Evolutionary conservation across 1,140 invertebrate genomes (phyloP), one percentile per base, ranked within the genome.

Genomic region (Laupala kohalensis): DNA sequence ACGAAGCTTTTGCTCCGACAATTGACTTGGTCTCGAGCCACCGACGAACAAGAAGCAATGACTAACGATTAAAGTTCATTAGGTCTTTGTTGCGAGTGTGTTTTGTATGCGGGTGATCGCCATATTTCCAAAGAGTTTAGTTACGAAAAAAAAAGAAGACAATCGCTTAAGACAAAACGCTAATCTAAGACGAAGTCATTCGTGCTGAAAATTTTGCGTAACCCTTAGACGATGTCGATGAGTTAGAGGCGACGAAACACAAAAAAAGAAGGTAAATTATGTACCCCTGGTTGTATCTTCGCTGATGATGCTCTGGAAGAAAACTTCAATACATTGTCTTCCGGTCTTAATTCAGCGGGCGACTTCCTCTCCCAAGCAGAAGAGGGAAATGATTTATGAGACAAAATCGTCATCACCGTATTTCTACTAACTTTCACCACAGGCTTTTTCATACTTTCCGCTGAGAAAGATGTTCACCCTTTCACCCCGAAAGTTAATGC

Each of bases 11-110:
- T 19, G 37, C 37, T 9, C 37, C 9, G 9, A 53, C 37, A 53
- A 53, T 53, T 53, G 37, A 53, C 37, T 53, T 19, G 37, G 37
- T 53, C 37, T 1, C 37, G 1, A n/a, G n/a, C n/a, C n/a, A n/a
- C n/a, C 13, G 25, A 65, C 13, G 25, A 65, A 65, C n/a, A 65
- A 65, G n/a, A 65, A 65, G 5, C 12, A 68, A 37, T 37, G 67
- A 19, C 67, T 15, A 29, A 30, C 67, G 67, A 68, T 68, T n/a
- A 68, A 30, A 68, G 28, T 37, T 68, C 67, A 68, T 68, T 68
- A 68, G 9, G 28, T 23, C 29, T 68, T 19, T 68, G 37, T 53
- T 53, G 37, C 37, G 37, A 53, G 37, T 53, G 37, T 53, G 37
- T 53, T 53, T 53, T 53, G 19, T 53, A 19, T 19, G 1, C 37